These are phyloP conservation scores for Polietes domitor DNA, from an alignment of 2,888 invertebrate genomes.

Conservation along the genomic window DNA sequence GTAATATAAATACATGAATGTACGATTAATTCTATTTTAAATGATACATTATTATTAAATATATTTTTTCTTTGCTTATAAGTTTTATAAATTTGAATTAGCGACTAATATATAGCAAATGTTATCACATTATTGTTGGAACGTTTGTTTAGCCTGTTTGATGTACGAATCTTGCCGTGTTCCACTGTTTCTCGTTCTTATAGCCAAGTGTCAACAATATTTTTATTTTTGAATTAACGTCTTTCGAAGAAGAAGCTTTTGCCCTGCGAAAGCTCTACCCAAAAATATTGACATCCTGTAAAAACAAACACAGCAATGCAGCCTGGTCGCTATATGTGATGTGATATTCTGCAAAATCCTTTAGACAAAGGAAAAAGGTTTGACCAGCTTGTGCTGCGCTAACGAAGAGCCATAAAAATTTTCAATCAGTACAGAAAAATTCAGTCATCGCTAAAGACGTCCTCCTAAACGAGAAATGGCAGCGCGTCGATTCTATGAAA, in stretches of 20 bases:
- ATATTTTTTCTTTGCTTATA: too few species aligned
- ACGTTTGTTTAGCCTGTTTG: too few species aligned
- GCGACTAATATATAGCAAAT: too few species aligned
- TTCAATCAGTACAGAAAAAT: conserved; percentile 74
- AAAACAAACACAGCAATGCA: conserved; percentile 2
- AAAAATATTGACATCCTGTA: not conserved
- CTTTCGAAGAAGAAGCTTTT: conserved; percentile 11
- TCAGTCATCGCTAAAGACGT: conserved; percentile 74
- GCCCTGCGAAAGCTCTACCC: conserved; percentile 22
- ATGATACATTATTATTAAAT: too few species aligned
- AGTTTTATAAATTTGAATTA: too few species aligned
- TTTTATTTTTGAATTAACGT: not conserved
- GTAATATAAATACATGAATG: too few species aligned
- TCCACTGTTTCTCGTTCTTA: too few species aligned
- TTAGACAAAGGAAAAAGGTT: conserved; percentile 37
- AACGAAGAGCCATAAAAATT: conserved; percentile 54
- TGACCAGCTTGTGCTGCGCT: conserved; percentile 37
- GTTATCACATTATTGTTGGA: too few species aligned
- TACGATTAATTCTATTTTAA: too few species aligned
- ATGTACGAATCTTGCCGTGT: too few species aligned
- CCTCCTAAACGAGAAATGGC: conserved; percentile 75
- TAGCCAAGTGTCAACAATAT: too few species aligned
- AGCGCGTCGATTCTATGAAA: conserved; percentile 79
- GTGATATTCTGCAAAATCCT: not conserved
- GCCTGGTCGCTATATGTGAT: not conserved